Conservation (phyloP, 2,888 invertebrate species). For the Drosophila stalkeri region DNA sequence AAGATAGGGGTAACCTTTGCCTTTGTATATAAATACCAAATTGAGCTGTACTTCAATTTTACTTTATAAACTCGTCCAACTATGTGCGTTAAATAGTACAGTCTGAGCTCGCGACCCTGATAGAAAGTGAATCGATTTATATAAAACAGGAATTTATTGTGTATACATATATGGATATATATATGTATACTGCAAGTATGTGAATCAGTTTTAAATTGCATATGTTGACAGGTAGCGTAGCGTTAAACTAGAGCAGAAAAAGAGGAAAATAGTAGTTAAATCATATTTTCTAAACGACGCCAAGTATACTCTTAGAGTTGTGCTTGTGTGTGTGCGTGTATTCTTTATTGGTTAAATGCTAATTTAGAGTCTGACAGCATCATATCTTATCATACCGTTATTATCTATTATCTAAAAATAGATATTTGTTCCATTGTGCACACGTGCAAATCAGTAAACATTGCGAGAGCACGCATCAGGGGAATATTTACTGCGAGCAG, state of each 20-base stretch:
- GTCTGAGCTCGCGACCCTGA: neutral
- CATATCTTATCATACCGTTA: slow-evolving; percentile 34
- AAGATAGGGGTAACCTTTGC: neutral
- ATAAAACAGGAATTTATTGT: slow-evolving; percentile 5
- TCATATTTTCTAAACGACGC: neutral
- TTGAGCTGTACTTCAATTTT: neutral
- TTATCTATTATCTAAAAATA: slow-evolving; percentile 41
- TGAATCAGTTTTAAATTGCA: slow-evolving; percentile 1
- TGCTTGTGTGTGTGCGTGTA: neutral
- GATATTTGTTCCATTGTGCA: slow-evolving; percentile 10
- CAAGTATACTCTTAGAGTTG: neutral
- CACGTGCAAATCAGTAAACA: slow-evolving; percentile 41
- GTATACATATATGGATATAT: neutral
- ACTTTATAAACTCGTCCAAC: neutral
- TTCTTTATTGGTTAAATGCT: slow-evolving; percentile 8
- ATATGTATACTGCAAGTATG: neutral
- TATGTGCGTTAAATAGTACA: neutral
- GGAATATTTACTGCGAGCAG: neutral
- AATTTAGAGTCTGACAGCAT: slow-evolving; percentile 2
- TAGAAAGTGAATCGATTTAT: slow-evolving; percentile 10
- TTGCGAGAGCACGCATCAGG: slow-evolving; percentile 14
- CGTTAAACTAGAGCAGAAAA: neutral
- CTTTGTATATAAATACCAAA: neutral
- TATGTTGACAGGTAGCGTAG: neutral
- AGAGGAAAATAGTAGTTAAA: neutral